phyloP scores from a whole-genome alignment of 2,888 invertebrate genomes.

The Sinotaia quadrata region DNA sequence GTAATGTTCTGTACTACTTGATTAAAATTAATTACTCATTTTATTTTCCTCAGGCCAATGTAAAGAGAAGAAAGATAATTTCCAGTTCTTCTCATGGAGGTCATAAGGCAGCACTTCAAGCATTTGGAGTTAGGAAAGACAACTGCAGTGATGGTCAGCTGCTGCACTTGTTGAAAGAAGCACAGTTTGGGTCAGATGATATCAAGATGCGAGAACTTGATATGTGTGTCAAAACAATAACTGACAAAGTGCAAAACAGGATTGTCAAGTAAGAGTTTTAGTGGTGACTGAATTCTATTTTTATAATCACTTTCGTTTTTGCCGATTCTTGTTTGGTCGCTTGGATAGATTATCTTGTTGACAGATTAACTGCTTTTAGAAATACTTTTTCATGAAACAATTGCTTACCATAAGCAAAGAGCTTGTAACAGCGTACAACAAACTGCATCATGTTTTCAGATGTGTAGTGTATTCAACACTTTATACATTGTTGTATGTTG shows the following conservation, averaged over 20 bases:
- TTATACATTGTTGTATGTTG: too few relatives aligned
- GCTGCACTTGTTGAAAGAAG: constrained; percentile 80
- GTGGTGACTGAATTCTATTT: neutral
- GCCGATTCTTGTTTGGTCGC: too few relatives aligned
- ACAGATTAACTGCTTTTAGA: too few relatives aligned
- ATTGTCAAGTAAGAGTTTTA: constrained; percentile 81
- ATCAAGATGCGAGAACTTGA: constrained; percentile 83
- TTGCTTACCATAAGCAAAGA: too few relatives aligned
- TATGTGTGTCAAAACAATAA: constrained; percentile 82
- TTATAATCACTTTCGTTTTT: neutral
- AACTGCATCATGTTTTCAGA: too few relatives aligned
- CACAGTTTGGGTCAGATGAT: constrained; percentile 78
- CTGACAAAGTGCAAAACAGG: constrained; percentile 89
- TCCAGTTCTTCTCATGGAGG: constrained; percentile 79
- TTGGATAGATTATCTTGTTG: too few relatives aligned
- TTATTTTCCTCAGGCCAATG: too few relatives aligned
- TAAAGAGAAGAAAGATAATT: constrained; percentile 78
- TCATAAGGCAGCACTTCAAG: constrained; percentile 78
- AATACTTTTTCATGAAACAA: too few relatives aligned
- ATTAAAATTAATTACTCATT: too few relatives aligned
- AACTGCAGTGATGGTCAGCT: constrained; percentile 76
- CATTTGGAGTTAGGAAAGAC: constrained; percentile 76
- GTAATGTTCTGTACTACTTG: too few relatives aligned
- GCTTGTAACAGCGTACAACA: too few relatives aligned
- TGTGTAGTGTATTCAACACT: too few relatives aligned